Evolutionary conservation across 2,888 invertebrate genomes (phyloP).

Genomic region (Cheilosia vulpina): DNA sequence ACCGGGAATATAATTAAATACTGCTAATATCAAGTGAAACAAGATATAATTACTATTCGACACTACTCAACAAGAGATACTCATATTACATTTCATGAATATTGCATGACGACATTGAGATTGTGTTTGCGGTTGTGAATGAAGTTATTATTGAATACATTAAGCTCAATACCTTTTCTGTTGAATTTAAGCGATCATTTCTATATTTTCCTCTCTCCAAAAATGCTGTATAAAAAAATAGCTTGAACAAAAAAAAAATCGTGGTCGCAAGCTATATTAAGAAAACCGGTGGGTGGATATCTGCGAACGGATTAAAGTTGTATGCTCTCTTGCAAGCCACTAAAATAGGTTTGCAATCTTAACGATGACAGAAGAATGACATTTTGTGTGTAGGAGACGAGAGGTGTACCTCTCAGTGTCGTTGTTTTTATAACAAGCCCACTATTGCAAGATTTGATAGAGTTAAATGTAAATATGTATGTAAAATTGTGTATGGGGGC

Average conservation of each 20-base stretch:
- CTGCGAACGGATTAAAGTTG: conserved; percentile 38
- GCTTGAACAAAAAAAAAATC: conserved; percentile 2
- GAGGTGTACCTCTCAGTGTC: conserved; percentile 36
- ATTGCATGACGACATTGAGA: conserved; percentile 65
- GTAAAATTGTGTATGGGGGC: conserved; percentile 9
- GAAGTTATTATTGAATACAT: conserved; percentile 36
- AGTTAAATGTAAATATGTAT: conserved; percentile 7
- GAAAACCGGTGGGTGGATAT: conserved; percentile 68
- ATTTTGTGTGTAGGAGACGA: conserved; percentile 54
- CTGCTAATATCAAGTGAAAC: conserved; percentile 12
- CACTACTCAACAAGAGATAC: conserved; percentile 4
- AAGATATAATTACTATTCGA: conserved; percentile 1
- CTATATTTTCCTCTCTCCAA: conserved; percentile 13
- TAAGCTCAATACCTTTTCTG: conserved; percentile 16
- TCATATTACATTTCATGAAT: conserved; percentile 27
- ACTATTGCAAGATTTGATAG: conserved; percentile 5
- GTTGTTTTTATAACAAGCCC: conserved; percentile 14
- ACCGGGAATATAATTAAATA: not conserved
- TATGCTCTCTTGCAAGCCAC: conserved; percentile 34
- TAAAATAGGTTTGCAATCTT: conserved; percentile 59
- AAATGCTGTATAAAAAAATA: conserved; percentile 21
- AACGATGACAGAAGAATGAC: conserved; percentile 62
- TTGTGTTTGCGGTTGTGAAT: conserved; percentile 51
- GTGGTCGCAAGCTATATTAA: conserved; percentile 47
- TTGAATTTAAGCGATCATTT: conserved; percentile 21